Evolutionary conservation across 2,888 invertebrate genomes (phyloP).

Genomic region (Parapristionchus giblindavisi): DNA sequence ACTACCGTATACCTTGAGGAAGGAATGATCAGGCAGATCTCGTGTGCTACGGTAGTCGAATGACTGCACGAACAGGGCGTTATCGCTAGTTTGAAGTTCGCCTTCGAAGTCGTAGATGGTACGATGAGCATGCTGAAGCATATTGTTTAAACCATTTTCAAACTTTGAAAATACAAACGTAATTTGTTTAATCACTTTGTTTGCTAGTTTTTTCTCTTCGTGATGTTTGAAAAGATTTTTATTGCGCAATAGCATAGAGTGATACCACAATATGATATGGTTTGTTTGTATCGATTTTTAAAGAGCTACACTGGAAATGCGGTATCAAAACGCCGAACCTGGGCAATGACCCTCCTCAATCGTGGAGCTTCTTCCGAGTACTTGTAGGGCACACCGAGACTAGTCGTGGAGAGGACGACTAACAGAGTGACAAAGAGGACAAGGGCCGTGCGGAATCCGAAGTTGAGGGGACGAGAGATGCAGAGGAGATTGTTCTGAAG

Average conservation of each 20-base stretch:
- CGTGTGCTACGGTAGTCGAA: constrained; percentile 62
- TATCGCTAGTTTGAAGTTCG: constrained; percentile 48
- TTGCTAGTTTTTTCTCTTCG: no score
- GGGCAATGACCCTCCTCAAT: constrained; percentile 81
- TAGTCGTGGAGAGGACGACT: constrained; percentile 73
- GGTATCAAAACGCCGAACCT: no score
- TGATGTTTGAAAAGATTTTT: no score
- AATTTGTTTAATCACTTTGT: no score
- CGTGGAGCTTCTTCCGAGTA: constrained; percentile 77
- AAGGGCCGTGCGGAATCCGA: constrained; percentile 26
- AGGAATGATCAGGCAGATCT: constrained; percentile 66
- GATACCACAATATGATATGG: no score
- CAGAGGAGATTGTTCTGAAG: constrained; percentile 73
- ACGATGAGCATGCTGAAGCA: constrained; percentile 63
- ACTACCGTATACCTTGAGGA: constrained; percentile 58
- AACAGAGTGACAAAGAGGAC: constrained; percentile 37
- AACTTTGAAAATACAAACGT: no score
- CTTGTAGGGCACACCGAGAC: constrained; percentile 81
- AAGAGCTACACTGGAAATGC: no score
- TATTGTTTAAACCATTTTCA: no score
- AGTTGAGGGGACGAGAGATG: constrained; percentile 70
- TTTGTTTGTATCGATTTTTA: no score
- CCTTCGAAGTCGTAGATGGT: constrained; percentile 62
- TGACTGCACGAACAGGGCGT: constrained; percentile 65
- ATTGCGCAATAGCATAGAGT: no score